phyloP scores from a whole-genome alignment of 1,140 invertebrate species.

The Drosophila sproati region DNA sequence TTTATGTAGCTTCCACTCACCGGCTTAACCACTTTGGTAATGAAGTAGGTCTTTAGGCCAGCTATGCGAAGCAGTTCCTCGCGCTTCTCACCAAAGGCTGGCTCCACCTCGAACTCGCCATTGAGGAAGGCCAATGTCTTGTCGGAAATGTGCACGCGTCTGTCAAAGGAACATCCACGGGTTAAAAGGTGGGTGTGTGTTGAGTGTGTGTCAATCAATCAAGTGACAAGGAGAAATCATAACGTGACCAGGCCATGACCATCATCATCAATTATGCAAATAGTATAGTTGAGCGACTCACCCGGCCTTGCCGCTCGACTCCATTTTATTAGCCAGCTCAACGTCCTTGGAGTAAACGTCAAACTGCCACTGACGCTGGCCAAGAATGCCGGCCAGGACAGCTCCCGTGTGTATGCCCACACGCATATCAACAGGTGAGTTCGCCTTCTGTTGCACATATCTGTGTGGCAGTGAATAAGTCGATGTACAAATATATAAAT shows the following conservation, averaged over 20 bases:
- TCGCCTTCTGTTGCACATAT: slow-evolving; percentile 97
- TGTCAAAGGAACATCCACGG: slow-evolving; percentile 76
- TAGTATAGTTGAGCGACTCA: slow-evolving; percentile 85
- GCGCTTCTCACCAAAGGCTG: slow-evolving; percentile 94
- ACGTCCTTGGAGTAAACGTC: slow-evolving; percentile 99
- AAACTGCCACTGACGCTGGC: slow-evolving; percentile 99
- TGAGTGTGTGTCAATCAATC: slow-evolving; percentile 44
- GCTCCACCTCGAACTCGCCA: slow-evolving; percentile 97
- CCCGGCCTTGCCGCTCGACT: slow-evolving; percentile 98
- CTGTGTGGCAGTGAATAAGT: slow-evolving; percentile 83
- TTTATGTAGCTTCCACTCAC: slow-evolving; percentile 85
- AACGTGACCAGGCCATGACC: slow-evolving; percentile 22
- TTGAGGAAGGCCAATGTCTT: slow-evolving; percentile 95
- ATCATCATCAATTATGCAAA: slow-evolving; percentile 56
- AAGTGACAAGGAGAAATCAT: slow-evolving; percentile 62
- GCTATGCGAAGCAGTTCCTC: slow-evolving; percentile 94
- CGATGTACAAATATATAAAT: not conserved
- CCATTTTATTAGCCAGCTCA: slow-evolving; percentile 99
- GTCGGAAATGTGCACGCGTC: slow-evolving; percentile 97
- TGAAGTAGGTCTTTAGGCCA: slow-evolving; percentile 96
- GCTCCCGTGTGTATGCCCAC: slow-evolving; percentile 99
- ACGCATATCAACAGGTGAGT: slow-evolving; percentile 98
- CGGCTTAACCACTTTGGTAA: slow-evolving; percentile 93
- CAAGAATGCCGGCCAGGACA: slow-evolving; percentile 97
- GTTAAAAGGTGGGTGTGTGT: not conserved